phyloP scores from a whole-genome alignment of 2,888 invertebrate species.

The Escarpia spicata region DNA sequence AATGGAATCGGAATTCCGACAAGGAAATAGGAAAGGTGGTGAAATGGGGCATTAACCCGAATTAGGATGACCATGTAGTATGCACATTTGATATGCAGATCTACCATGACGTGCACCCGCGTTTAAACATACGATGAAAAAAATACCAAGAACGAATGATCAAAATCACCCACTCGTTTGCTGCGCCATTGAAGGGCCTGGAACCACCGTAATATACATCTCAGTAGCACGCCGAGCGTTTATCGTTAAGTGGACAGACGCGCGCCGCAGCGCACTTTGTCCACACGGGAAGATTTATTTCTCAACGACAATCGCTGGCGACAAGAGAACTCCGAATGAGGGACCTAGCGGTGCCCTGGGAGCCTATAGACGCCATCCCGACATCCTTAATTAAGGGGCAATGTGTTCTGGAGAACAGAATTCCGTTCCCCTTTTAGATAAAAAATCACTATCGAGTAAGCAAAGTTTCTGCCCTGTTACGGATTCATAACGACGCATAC shows the following conservation, averaged over 20 bases:
- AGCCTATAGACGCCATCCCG: not conserved
- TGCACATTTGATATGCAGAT: too few relatives aligned
- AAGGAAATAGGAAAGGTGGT: too few relatives aligned
- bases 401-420: not conserved
- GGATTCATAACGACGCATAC: not conserved
- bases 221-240: not conserved
- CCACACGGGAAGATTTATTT: not conserved
- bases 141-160: not conserved
- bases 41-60: too few relatives aligned
- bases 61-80: too few relatives aligned
- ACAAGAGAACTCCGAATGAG: not conserved
- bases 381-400: not conserved
- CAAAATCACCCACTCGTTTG: not conserved
- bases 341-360: not conserved
- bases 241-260: conserved; percentile 1
- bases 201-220: not conserved
- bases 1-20: too few relatives aligned
- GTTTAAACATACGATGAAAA: too few relatives aligned
- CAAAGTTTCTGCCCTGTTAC: not conserved
- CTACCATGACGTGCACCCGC: too few relatives aligned
- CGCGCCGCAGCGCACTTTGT: conserved; percentile 2
- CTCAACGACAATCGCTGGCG: not conserved
- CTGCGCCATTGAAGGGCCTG: not conserved
- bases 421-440: not conserved
- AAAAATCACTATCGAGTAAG: not conserved